Evolutionary conservation across 2,113 vertebrate genomes (phyloP), one percentile per base, ranked within the genome.

Genomic region (Plotosus lineatus): DNA sequence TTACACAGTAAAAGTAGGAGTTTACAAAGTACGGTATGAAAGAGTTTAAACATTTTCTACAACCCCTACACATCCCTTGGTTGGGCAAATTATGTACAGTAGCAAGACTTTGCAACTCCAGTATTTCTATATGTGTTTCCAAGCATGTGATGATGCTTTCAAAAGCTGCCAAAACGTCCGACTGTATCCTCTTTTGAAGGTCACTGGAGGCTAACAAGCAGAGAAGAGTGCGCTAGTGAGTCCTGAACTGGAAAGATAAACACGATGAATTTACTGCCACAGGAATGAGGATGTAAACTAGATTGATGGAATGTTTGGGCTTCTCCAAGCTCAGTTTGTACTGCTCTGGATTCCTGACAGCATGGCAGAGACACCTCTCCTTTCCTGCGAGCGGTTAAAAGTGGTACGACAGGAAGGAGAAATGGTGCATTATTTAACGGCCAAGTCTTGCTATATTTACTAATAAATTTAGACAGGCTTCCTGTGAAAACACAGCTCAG

Each of bases 171-270:
- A 15, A 77, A 9, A 65, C 5, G 26, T 77, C 42, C 14, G 42
- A 33, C 58, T 48, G 44, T 77, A 53, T 63, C 46, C 42, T 77
- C 21, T 50, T 50, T 19, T 77, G 44, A 77, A 77, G 60, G 75
- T 48, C 75, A 36, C 75, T 26, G 44, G 28, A 77, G 58, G 26
- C 44, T 77, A 50, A 77, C 75, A 6, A 15, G 42, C 33, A 53
- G 48, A 19, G 50, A 19, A 68, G 17, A n/a, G 31, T 8, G 12
- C 21, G 3, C 76, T 33, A 17, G 31, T 51, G 19, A 66, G 15
- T 63, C 19, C 17, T 6, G 42, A 14, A 9, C 75, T 33, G 75
- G 38, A 46, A 6, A 26, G 33, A 66, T 28, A 40, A 61, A 33
- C 14, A 58, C n/a, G 10, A 58, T 46, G 26, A 60, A 21, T 31